Evolutionary conservation across 2,113 vertebrate genomes (phyloP), one percentile per base, ranked within the genome.

Genomic region (Oncorhynchus masou): DNA sequence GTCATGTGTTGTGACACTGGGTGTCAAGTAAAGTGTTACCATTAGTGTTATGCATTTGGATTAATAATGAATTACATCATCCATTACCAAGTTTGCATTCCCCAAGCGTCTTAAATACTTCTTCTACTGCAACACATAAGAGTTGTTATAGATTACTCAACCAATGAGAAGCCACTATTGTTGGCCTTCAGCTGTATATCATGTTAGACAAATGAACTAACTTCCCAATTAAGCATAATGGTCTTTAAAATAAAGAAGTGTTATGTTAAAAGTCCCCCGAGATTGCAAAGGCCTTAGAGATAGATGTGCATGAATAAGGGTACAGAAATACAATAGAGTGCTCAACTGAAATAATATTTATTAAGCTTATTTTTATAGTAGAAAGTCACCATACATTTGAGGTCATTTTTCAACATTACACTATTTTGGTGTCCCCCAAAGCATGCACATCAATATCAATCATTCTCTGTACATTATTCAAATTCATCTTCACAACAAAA

Each of bases 311-410:
- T 45, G 9, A 45, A 45, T 45, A 57, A 45, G 22, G 12, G 7
- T 75, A 81, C 45, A 74, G 71, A 85, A 79, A 87, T 45, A 78
- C 80, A 54, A 68, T 82, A 84, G 76, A 67, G 69, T 0, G 60
- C 83, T 79, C 70, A 76, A 83, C 76, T 85, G 81, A 87, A 85
- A 9, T 45, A 84, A 85, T 82, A 86, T 79, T 70, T 22, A 81
- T 92, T 89, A 74, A 68, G 69, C 1, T 64, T 91, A 92, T 92
- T 92, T 73, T 84, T 34, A 84, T 74, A 84, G 84, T 87, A 90
- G 68, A 92, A 91, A 89, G 62, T 84, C 89, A 87, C 82, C 87
- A 83, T 80, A 89, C 87, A 91, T 88, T 81, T 87, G 84, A 87
- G 82, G 82, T 88, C 78, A 85, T 88, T 68, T 25, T 82, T 76